A percentile compares a stretch with the other conserved stretches of the same genome.
These are phyloP conservation scores for Microcebus lehilahytsara DNA, from an alignment of 2,113 vertebrate genomes.

Conservation along the genomic window DNA sequence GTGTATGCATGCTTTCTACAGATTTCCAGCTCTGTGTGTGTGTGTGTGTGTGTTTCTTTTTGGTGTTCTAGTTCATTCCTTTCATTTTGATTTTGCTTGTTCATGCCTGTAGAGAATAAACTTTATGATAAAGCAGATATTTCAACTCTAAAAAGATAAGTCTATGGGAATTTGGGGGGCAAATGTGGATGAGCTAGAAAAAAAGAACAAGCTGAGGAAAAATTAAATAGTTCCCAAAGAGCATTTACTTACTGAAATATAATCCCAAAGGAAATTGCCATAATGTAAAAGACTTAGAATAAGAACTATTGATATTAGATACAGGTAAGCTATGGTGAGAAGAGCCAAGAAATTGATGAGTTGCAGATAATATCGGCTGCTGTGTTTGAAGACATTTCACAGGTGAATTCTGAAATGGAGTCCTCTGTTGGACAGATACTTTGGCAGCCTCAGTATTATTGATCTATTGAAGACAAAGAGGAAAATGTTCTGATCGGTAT, in stretches of 20 bases:
- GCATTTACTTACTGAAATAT: slow-evolving; percentile 52
- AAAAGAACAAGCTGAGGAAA: slow-evolving; percentile 63
- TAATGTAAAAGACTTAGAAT: slow-evolving; percentile 36
- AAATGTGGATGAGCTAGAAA: not conserved
- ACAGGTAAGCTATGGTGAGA: slow-evolving; percentile 36
- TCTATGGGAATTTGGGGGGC: slow-evolving; percentile 13
- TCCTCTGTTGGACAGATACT: slow-evolving; percentile 49
- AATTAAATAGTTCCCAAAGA: slow-evolving; percentile 61
- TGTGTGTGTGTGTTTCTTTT: not conserved
- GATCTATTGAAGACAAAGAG: slow-evolving; percentile 69
- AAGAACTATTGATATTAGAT: slow-evolving; percentile 45
- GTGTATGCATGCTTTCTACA: not conserved
- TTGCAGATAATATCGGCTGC: not conserved
- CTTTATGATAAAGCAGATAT: slow-evolving; percentile 53
- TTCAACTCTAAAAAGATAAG: slow-evolving; percentile 59
- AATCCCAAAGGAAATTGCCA: slow-evolving; percentile 50
- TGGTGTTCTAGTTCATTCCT: not conserved
- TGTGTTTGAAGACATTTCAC: slow-evolving; percentile 46
- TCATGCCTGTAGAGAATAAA: slow-evolving; percentile 46
- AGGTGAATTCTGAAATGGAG: slow-evolving; percentile 56
- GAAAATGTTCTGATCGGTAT: slow-evolving; percentile 42
- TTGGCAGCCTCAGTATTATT: slow-evolving; percentile 60
- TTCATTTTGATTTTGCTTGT: slow-evolving; percentile 44
- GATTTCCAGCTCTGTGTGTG: not conserved
- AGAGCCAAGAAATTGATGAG: slow-evolving; percentile 24